Conservation (phyloP, 2,888 invertebrate species). For the Neoascia interrupta region DNA sequence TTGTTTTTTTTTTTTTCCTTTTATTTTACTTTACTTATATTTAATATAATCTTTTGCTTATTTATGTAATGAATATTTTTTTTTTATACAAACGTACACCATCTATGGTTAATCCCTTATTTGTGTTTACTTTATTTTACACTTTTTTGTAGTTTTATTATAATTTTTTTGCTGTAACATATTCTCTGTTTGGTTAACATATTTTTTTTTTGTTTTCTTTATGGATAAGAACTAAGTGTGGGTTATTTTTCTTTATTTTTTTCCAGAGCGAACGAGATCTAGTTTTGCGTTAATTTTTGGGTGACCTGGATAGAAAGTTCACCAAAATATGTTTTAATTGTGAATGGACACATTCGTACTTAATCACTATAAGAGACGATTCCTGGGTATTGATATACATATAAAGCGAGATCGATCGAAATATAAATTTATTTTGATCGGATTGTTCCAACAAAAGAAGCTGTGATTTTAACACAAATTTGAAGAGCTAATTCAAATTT, state of each 20-base stretch:
- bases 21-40: constrained; percentile 23
- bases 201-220: no score
- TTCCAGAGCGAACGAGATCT: background rate
- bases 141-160: constrained; percentile 25
- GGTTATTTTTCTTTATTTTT: background rate
- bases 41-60: constrained; percentile 54
- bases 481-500: no score
- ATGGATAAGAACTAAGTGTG: constrained; percentile 1
- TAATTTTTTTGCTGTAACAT: constrained; percentile 21
- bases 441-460: no score
- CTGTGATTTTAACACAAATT: no score
- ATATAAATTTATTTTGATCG: no score
- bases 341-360: no score
- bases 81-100: constrained; percentile 62
- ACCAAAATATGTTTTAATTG: no score
- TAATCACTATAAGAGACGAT: no score
- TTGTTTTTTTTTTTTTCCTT: constrained; percentile 9
- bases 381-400: no score
- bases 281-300: background rate
- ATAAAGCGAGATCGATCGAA: no score
- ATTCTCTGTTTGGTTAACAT: constrained; percentile 8
- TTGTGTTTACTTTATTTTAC: constrained; percentile 53
- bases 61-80: constrained; percentile 44
- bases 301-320: background rate
- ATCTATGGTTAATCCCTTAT: constrained; percentile 46